Base-by-base conservation (phyloP, 2,113 vertebrate species). In the Anolis carolinensis region DNA sequence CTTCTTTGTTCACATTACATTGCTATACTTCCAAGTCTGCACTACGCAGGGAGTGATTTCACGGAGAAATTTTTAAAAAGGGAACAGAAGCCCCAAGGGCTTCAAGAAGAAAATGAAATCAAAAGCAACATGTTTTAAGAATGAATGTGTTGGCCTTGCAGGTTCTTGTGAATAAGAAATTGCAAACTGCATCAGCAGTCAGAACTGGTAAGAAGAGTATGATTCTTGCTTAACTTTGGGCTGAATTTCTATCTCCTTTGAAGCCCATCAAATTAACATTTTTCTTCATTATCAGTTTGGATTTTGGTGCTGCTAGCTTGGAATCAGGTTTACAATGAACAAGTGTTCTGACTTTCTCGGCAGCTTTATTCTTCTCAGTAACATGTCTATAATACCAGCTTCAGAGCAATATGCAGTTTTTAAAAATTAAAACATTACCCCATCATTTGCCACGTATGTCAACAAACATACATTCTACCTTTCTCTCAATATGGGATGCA, bases 131-230 rank as follows among this genome's bases (percentile, higher is more conserved):
- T 0, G 0, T 79, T 90, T 87, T 62, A 81, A 88, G 91, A 84
- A 87, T 65, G 90, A 94, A 92, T 48, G 71, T 16, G 18, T 30
- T 74, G 86, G 90, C 87, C 50, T 79, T 0, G 0, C 52, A 84
- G 39, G 87, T 88, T 25, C 73, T 36, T 90, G 74, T 86, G 90
- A 94, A 88, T 84, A 81, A 79, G 79, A 87, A 91, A 87, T 72
- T 62, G 82, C 39, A 88, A 79, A 80, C 70, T 34, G 73, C 86
- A 84, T 77, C 88, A 89, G 83, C 48, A 85, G 65, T 81, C 76
- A 32, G 39, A 72, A 79, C 88, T 80, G 87, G 81, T 73, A 82
- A 88, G 89, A 92, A 34, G 67, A 84, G 78, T 86, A 52, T 21
- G n/a, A 67, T n/a, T 36, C 62, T 87, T 85, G 74, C 0, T 52